Evolutionary conservation across 2,113 vertebrate species (phyloP).

Genomic region (Corythornis cristatus): DNA sequence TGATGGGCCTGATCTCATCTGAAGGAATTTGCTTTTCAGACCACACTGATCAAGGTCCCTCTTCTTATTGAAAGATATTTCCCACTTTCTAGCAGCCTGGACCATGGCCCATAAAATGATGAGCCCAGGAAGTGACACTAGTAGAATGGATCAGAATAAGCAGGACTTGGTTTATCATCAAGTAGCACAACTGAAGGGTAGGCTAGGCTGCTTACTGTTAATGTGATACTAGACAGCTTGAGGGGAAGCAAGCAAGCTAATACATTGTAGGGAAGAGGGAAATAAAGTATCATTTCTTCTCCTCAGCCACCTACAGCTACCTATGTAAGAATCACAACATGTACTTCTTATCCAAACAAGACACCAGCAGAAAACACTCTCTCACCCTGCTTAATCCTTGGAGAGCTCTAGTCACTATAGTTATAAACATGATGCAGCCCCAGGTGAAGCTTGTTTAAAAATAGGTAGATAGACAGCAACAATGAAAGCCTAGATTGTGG

Average conservation of each 20-base stretch:
- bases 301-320: not conserved
- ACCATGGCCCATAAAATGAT: not conserved
- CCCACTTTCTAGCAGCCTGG: not conserved
- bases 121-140: not conserved
- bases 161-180: not conserved
- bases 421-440: not conserved
- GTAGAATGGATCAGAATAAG: not conserved
- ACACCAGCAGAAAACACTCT: not conserved
- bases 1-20: not conserved
- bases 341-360: not conserved
- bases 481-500: not conserved
- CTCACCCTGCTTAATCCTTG: not conserved
- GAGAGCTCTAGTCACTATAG: not conserved
- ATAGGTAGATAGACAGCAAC: not conserved
- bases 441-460: not conserved
- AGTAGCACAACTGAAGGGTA: not conserved
- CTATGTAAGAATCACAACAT: not conserved
- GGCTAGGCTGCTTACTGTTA: not conserved
- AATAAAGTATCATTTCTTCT: not conserved
- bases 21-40: not conserved
- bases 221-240: not conserved
- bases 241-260: not conserved
- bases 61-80: not conserved
- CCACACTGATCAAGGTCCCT: not conserved
- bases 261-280: not conserved